Conservation (phyloP, 2,888 invertebrate species). For the Apotomis turbidana region DNA sequence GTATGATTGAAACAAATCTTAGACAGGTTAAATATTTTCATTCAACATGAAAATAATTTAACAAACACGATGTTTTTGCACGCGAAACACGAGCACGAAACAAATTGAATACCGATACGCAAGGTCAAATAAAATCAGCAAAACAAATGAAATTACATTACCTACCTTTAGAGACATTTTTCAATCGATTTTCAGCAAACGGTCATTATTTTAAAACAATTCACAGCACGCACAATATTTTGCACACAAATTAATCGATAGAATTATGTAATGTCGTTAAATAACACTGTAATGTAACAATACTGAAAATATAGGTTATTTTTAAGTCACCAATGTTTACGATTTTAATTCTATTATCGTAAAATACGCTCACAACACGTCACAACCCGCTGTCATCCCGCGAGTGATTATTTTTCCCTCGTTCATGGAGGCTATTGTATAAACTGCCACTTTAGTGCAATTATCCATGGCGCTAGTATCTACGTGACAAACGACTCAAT, state of each 20-base stretch:
- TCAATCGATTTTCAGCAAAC: slow-evolving; percentile 61
- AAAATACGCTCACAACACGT: slow-evolving; percentile 13
- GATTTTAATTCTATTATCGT: slow-evolving; percentile 21
- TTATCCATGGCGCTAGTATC: slow-evolving; percentile 33
- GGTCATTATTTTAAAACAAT: slow-evolving; percentile 61
- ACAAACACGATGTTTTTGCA: background rate
- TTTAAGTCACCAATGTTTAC: slow-evolving; percentile 28
- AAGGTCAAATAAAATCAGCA: slow-evolving; percentile 35
- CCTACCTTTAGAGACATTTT: slow-evolving; percentile 75
- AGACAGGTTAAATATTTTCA: background rate
- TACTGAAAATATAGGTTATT: slow-evolving; percentile 20
- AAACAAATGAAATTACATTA: slow-evolving; percentile 43
- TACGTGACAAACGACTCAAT: slow-evolving; percentile 2
- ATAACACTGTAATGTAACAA: slow-evolving; percentile 45
- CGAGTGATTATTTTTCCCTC: slow-evolving; percentile 31
- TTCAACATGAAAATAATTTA: slow-evolving; percentile 1
- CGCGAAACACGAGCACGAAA: background rate
- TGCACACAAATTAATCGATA: slow-evolving; percentile 35
- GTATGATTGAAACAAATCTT: background rate
- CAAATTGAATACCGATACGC: slow-evolving; percentile 22
- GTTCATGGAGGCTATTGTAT: slow-evolving; percentile 4
- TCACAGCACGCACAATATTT: slow-evolving; percentile 48
- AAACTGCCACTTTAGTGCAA: slow-evolving; percentile 13
- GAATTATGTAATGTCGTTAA: slow-evolving; percentile 22
- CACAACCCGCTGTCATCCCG: slow-evolving; percentile 22